These are phyloP conservation scores for Conchocele bisecta DNA, from an alignment of 2,888 invertebrate species.

Conservation along the genomic window DNA sequence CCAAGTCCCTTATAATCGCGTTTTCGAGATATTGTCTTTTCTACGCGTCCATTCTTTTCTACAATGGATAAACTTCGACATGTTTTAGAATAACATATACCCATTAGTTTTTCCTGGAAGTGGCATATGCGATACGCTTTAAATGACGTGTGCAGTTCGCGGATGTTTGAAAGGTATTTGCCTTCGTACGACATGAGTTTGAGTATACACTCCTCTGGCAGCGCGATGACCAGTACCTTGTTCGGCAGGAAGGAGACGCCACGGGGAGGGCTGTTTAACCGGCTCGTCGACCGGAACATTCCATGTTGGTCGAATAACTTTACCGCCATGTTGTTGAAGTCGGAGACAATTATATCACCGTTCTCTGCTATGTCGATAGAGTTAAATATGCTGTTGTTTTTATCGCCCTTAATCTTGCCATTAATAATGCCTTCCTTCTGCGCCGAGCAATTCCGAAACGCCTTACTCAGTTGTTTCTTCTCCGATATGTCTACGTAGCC, in stretches of 20 bases:
- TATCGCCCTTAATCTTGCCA: constrained; percentile 53
- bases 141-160: constrained; percentile 50
- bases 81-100: constrained; percentile 55
- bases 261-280: constrained; percentile 53
- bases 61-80: constrained; percentile 50
- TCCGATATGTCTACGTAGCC: constrained; percentile 53
- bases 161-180: constrained; percentile 43
- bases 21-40: constrained; percentile 50
- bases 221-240: constrained; percentile 45
- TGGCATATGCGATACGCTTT: constrained; percentile 51
- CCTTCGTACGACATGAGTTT: constrained; percentile 54
- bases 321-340: constrained; percentile 55
- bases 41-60: constrained; percentile 53
- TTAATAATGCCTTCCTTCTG: constrained; percentile 56
- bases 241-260: constrained; percentile 52
- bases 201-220: constrained; percentile 56
- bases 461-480: constrained; percentile 47
- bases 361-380: constrained; percentile 52
- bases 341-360: constrained; percentile 54
- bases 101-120: constrained; percentile 47
- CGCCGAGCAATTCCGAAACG: constrained; percentile 51
- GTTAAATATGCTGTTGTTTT: constrained; percentile 55
- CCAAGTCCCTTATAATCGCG: constrained; percentile 58
- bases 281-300: constrained; percentile 48
- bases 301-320: constrained; percentile 56